Percentiles rank a stretch among this genome's conserved stretches.
Conservation (phyloP, 2,797 vertebrate species). For the Bradypodion ventrale region DNA sequence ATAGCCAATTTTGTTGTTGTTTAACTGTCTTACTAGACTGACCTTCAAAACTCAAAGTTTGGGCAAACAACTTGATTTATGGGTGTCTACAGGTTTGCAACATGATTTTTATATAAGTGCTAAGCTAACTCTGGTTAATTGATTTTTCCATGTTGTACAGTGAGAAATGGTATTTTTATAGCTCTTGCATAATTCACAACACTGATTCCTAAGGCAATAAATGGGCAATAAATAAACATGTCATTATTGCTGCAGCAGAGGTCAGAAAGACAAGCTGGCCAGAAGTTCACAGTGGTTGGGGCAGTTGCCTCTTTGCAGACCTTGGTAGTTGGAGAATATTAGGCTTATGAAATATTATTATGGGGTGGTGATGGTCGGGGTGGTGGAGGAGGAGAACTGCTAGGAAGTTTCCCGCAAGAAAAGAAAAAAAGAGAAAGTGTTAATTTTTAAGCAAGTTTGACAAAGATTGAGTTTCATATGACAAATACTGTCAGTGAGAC, state of each 20-base stretch:
- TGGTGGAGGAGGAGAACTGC: constrained; percentile 46
- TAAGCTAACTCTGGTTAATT: constrained; percentile 70
- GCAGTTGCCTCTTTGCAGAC: constrained; percentile 61
- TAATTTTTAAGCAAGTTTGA: constrained; percentile 89
- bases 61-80: constrained; percentile 63
- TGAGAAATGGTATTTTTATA: constrained; percentile 69
- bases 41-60: constrained; percentile 55
- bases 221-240: constrained; percentile 69
- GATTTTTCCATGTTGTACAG: constrained; percentile 68
- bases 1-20: constrained; percentile 12
- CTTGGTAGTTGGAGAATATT: constrained; percentile 63
- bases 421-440: constrained; percentile 86
- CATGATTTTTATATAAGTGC: constrained; percentile 67
- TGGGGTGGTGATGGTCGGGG: not conserved
- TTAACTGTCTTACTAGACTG: constrained; percentile 29
- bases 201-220: constrained; percentile 74
- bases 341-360: constrained; percentile 74
- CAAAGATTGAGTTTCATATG: constrained; percentile 90
- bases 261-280: constrained; percentile 77
- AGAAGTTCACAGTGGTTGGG: constrained; percentile 63
- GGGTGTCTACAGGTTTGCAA: constrained; percentile 55
- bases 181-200: constrained; percentile 76
- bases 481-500: constrained; percentile 97
- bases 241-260: constrained; percentile 73
- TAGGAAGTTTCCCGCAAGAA: constrained; percentile 76